These are phyloP conservation scores for Reticulitermes lucifugus DNA, from an alignment of 2,888 invertebrate species.

Conservation along the genomic window DNA sequence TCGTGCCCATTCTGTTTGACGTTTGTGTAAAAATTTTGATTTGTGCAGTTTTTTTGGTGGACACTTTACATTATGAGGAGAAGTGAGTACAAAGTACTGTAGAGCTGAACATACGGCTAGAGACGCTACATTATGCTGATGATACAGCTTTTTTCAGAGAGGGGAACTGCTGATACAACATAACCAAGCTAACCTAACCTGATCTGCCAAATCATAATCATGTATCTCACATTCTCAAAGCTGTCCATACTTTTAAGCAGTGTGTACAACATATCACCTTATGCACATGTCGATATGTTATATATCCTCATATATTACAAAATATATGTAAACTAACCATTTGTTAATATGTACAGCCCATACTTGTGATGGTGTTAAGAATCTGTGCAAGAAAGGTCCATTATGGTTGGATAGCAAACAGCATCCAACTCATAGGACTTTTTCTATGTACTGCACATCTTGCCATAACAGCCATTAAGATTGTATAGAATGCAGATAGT, in stretches of 20 bases:
- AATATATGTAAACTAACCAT: conserved; percentile 28
- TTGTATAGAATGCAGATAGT: conserved; percentile 28
- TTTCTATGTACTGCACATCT: conserved; percentile 14
- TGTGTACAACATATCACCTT: conserved; percentile 36
- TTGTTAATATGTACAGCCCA: conserved; percentile 34
- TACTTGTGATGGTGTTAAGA: conserved; percentile 6
- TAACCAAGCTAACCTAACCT: conserved; percentile 26
- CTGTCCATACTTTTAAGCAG: conserved; percentile 32
- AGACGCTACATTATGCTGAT: not conserved
- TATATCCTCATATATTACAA: not conserved
- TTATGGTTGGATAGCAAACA: not conserved
- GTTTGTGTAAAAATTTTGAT: not conserved
- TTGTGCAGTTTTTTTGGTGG: not conserved
- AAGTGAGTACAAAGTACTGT: not conserved
- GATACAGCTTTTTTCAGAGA: not conserved
- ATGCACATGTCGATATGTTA: conserved; percentile 15
- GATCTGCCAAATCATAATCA: not conserved
- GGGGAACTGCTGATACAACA: not conserved
- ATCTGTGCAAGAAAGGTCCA: not conserved
- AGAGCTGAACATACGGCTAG: not conserved
- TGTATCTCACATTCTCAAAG: conserved; percentile 31
- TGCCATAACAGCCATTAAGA: conserved; percentile 24
- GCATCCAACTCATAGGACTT: not conserved
- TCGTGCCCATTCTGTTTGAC: too few species aligned
- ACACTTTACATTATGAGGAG: not conserved